These are phyloP conservation scores for Rhynchopsitta pachyrhyncha DNA, from an alignment of 2,113 vertebrate genomes.

Conservation along the genomic window DNA sequence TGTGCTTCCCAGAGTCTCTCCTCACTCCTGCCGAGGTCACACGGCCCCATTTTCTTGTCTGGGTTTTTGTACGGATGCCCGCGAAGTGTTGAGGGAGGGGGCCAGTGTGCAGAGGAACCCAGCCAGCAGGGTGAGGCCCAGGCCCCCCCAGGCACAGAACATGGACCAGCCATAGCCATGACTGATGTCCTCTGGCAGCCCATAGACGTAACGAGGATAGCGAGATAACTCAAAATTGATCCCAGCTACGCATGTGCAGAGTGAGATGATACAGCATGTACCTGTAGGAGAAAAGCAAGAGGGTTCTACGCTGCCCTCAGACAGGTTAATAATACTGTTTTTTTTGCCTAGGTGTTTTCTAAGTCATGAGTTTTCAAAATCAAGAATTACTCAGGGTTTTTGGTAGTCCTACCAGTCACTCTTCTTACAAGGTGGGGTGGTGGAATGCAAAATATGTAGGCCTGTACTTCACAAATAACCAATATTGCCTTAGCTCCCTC, in stretches of 20 bases:
- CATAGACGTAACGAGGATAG: constrained; percentile 89
- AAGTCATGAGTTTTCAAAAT: not conserved
- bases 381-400: not conserved
- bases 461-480: not conserved
- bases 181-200: constrained; percentile 93
- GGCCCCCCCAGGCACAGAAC: constrained; percentile 95
- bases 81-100: constrained; percentile 86
- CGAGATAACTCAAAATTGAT: constrained; percentile 95
- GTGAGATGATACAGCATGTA: constrained; percentile 93
- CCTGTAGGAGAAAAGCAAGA: constrained; percentile 73
- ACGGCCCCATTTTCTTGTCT: constrained; percentile 92
- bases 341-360: not conserved
- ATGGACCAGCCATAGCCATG: constrained; percentile 97
- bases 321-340: not conserved
- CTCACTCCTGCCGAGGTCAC: constrained; percentile 66
- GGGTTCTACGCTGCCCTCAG: constrained; percentile 12
- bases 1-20: constrained; percentile 43
- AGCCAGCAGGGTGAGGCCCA: constrained; percentile 90
- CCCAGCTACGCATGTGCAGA: constrained; percentile 93
- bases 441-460: not conserved
- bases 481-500: not conserved
- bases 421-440: not conserved
- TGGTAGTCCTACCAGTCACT: not conserved
- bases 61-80: constrained; percentile 85
- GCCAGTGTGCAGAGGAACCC: constrained; percentile 93